Base-by-base conservation (phyloP, 37 sponge, comb jelly and placozoan genomes). In the Spongilla lacustris region DNA sequence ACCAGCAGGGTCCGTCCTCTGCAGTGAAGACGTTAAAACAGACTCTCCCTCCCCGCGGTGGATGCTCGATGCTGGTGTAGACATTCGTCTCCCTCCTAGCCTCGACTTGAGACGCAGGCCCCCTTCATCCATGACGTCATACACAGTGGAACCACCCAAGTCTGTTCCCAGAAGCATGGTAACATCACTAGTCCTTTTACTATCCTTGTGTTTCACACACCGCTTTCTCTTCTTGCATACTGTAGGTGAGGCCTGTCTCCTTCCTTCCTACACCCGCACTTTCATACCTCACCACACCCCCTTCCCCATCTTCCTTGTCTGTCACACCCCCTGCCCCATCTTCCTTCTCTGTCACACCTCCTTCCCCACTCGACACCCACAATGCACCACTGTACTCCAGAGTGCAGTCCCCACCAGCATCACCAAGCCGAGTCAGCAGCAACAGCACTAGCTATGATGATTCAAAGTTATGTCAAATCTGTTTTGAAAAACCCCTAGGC, bases 401-500 rank as follows among this genome's bases (percentile, higher is more conserved):
- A 29, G 73, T 3, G 34, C 8, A 8, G 36, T 36, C 25, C 4
- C 11, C 26, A 50, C 30, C 26, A 26, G 14, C 27, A 11, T 0
- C 26, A 27, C 67, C 30, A n/a, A 25, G 22, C 24, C 36, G 26
- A 0, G 13, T 24, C 21, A 9, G 10, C 68, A 33, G 26, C 85
- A 66, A 34, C 68, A 26, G 71, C 24, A 0, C 66, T 37, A 2
- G 22, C 76, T 22, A 17, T 33, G 68, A 76, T 32, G 71, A 77
- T 8, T 35, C 27, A 21, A 77, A 32, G 22, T 36, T 49, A 67
- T 91, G 92, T 68, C 81, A 87, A 2, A 81, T 91, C 29, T 91
- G 92, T 79, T 74, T 91, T 68, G 87, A 83, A 76, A 68, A 70
- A 31, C 80, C 84, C 23, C 78, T 83, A 26, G 81, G 87, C 72